A percentile compares a stretch with the other conserved stretches of the same genome.
phyloP scores from a whole-genome alignment of 1,140 invertebrate species.

The Papilio dardanus region DNA sequence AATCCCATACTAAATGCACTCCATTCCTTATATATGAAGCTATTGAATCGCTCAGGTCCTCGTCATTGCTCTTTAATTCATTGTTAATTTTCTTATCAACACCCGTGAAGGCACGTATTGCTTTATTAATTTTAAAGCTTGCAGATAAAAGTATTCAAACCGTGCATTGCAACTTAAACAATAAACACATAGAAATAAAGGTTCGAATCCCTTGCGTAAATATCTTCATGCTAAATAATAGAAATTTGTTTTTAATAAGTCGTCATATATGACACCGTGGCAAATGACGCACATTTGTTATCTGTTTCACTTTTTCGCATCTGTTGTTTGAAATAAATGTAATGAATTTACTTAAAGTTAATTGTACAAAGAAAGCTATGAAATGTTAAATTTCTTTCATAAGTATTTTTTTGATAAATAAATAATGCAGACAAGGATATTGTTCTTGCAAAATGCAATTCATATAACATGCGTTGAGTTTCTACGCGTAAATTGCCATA shows the following conservation, averaged over 20 bases:
- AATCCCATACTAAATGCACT: constrained; percentile 40
- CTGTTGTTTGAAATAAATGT: background rate
- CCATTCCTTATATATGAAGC: constrained; percentile 57
- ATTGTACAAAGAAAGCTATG: too few relatives aligned
- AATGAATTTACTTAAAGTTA: background rate
- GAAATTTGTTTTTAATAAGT: constrained; percentile 15
- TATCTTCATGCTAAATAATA: background rate
- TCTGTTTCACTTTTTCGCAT: background rate
- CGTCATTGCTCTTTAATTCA: constrained; percentile 50
- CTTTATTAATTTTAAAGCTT: constrained; percentile 35
- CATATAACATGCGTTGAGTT: constrained; percentile 41
- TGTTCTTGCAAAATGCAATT: constrained; percentile 37
- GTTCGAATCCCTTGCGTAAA: background rate
- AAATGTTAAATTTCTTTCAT: too few relatives aligned
- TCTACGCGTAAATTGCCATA: constrained; percentile 46
- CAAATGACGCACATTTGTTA: constrained; percentile 17
- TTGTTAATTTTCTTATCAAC: constrained; percentile 42
- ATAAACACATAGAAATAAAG: background rate
- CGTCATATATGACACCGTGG: constrained; percentile 17
- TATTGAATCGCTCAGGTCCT: constrained; percentile 43
- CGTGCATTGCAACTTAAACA: background rate
- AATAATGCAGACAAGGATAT: too few relatives aligned
- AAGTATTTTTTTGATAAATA: too few relatives aligned
- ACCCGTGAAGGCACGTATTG: constrained; percentile 59
- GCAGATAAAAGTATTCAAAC: background rate